Base-by-base conservation (phyloP, 2,797 vertebrate genomes). In the Eulemur rubriventer region DNA sequence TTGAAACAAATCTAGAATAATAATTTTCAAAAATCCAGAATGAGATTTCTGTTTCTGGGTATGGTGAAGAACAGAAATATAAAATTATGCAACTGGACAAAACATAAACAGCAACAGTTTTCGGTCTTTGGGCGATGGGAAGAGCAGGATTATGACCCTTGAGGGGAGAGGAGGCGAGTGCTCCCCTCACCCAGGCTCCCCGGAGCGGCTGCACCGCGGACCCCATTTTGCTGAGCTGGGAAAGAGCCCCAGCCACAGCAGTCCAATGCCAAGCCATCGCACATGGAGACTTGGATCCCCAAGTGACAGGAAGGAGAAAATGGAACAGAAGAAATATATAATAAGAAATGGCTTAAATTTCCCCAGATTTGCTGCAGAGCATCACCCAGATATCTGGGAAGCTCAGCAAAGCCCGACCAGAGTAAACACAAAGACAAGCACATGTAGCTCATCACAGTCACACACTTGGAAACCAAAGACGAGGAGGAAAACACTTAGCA, bases 221-320 rank as follows among this genome's bases (percentile, higher is more conserved):
- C 9, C 10, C 41, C 0, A 6, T 30, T 28, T n/a, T 0, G 1
- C 55, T 35, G 33, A 43, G 9, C 5, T 6, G 14, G 26, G 67
- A 24, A 22, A 26, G 20, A 57, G 50, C 26, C 30, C 22, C 52
- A 11, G 20, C 24, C 35, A 18, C 16, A 1, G 35, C 35, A 57
- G 20, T 6, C 1, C n/a, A 26, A 33, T 11, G 24, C 11, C 20
- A 43, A 55, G 4, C 13, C 2, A 0, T 22, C 59, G 18, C 3
- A 46, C 2, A 14, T 0, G 7, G 4, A 18, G 10, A 55, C 35
- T 8, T 70, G 43, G 43, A 30, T 35, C 35, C 13, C 43, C 35
- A 41, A 6, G 3, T 35, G 43, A 91, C 2, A 30, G 63, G 26
- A 14, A 69, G 48, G 16, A 52, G 6, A 57, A 89, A 57, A 18